Conservation (phyloP, 1,140 invertebrate genomes). For the Bombus turneri region DNA sequence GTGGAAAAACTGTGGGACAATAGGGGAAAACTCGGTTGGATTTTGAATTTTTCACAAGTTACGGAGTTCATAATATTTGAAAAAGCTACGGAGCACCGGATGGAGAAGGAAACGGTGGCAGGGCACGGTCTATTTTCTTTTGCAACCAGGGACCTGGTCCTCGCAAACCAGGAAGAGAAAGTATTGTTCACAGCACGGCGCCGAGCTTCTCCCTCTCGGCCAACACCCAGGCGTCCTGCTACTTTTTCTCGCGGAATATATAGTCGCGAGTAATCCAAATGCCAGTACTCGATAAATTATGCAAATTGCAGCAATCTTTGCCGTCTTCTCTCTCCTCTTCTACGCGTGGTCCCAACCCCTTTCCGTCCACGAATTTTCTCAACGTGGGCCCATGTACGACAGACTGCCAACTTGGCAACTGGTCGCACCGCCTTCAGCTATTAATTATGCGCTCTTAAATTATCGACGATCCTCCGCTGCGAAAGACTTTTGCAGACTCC, state of each 20-base stretch:
- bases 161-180: slow-evolving; percentile 16
- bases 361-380: not conserved
- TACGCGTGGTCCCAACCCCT: not conserved
- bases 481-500: not conserved
- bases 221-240: not conserved
- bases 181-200: slow-evolving; percentile 34
- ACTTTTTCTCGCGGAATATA: slow-evolving; percentile 48
- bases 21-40: slow-evolving; percentile 22
- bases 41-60: slow-evolving; percentile 47
- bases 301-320: slow-evolving; percentile 55
- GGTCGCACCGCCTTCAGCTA: not conserved
- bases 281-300: slow-evolving; percentile 61
- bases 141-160: not conserved
- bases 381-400: not conserved
- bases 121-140: slow-evolving; percentile 25
- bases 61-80: slow-evolving; percentile 37
- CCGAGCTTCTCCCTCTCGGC: not conserved
- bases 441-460: not conserved
- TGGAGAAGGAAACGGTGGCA: not conserved
- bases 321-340: not conserved
- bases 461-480: not conserved
- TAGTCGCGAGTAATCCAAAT: slow-evolving; percentile 43
- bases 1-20: not conserved
- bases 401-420: not conserved
- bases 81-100: slow-evolving; percentile 1